Percentiles rank a stretch among this genome's conserved stretches.
These are phyloP conservation scores for Abscondita cerata DNA, from an alignment of 2,888 invertebrate genomes.

Conservation along the genomic window DNA sequence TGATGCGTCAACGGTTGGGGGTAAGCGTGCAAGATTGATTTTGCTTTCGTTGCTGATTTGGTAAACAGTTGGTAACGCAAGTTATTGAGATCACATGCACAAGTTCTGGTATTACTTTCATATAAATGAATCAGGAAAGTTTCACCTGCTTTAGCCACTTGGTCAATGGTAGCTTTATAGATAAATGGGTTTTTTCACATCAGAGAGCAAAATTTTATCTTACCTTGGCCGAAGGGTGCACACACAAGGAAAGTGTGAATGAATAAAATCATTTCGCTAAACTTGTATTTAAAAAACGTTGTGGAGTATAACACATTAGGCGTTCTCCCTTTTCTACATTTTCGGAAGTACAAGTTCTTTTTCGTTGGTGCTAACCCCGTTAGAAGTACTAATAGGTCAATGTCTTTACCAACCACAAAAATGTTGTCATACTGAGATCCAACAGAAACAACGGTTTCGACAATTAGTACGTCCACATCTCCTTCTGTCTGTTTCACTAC, in stretches of 20 bases:
- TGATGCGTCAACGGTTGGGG: not conserved
- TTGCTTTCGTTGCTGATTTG: not conserved
- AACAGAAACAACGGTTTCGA: constrained; percentile 31
- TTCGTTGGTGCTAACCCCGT: constrained; percentile 1
- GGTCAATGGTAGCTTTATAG: not conserved
- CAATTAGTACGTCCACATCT: constrained; percentile 36
- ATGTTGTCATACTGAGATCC: constrained; percentile 22
- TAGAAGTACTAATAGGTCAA: constrained; percentile 34
- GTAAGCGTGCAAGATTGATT: not conserved
- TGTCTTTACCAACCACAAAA: constrained; percentile 34
- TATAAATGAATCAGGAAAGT: not conserved
- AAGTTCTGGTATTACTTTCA: not conserved
- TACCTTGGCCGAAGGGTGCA: not conserved
- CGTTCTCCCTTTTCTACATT: not conserved
- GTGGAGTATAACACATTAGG: constrained; percentile 7
- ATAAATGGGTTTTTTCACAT: not conserved
- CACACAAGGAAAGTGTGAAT: constrained; percentile 1
- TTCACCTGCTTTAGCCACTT: constrained; percentile 7
- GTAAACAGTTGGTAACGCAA: not conserved
- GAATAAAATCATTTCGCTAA: not conserved
- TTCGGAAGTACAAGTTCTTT: not conserved
- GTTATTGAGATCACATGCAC: not conserved
- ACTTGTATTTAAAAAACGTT: not conserved
- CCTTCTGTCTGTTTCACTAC: constrained; percentile 29
- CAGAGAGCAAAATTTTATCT: constrained; percentile 5